These are phyloP conservation scores for Peromyscus attwateri DNA, from an alignment of 2,797 vertebrate genomes.

Conservation along the genomic window DNA sequence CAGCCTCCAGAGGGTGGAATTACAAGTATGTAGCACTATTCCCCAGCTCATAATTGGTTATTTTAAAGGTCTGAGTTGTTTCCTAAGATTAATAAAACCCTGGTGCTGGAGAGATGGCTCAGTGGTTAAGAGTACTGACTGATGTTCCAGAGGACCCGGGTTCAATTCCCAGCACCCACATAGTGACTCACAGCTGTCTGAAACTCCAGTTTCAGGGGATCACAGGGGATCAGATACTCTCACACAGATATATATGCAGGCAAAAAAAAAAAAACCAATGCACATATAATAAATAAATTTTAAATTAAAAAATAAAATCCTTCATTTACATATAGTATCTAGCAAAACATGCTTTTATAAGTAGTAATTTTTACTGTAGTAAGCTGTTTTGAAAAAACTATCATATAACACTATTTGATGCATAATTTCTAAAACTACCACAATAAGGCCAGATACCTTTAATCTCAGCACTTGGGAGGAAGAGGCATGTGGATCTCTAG, in stretches of 20 bases:
- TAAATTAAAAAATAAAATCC: not conserved
- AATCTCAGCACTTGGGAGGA: not conserved
- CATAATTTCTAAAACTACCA: constrained; percentile 33
- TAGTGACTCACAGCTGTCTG: not conserved
- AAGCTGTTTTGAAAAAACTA: not conserved
- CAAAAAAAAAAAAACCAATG: not conserved
- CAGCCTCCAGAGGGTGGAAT: not conserved
- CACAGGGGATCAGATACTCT: not conserved
- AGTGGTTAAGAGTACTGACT: not conserved
- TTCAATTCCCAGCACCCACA: not conserved
- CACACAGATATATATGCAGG: not conserved
- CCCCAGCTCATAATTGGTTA: not conserved
- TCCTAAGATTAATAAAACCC: not conserved
- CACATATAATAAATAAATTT: not conserved
- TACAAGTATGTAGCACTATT: not conserved
- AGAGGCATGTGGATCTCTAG: not conserved
- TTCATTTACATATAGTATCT: constrained; percentile 42
- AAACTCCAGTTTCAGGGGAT: not conserved
- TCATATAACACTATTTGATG: not conserved
- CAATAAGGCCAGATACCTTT: not conserved
- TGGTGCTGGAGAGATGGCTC: not conserved
- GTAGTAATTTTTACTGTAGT: constrained; percentile 6
- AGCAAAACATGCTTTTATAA: not conserved
- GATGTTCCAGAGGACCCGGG: not conserved
- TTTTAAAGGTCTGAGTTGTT: constrained; percentile 20